Evolutionary conservation across 2,113 vertebrate species (phyloP), one percentile per base, ranked within the genome.

Genomic region (Bujurquina vittata): DNA sequence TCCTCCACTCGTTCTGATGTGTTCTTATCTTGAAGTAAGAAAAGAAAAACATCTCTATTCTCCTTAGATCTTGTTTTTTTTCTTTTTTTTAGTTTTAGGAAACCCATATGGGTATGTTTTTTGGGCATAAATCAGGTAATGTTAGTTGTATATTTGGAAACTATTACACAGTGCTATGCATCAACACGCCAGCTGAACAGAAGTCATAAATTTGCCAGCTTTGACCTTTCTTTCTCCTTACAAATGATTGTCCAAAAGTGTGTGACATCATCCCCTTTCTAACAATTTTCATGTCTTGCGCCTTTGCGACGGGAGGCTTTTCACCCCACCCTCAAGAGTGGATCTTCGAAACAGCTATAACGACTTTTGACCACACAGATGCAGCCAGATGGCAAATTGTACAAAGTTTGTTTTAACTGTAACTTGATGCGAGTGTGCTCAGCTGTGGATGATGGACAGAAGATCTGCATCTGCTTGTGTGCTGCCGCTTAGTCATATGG

Each of bases 41-140:
- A 52, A 83, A 77, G 54, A 72, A 75, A 76, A 88, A 67, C 72
- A 72, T 37, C 31, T 77, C 14, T 37, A 1, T 33, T 83, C 58
- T 80, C 33, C 73, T 52, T 10, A 8, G 23, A 33, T 7, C 9
- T 46, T 63, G 7, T 23, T 29, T 5, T 10, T 9, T 35, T 54
- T 18, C 14, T 55, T 6, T 17, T 40, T 52, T 73, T 33, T 62
- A 18, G 75, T 37, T 55, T 73, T 65, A 62, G 43, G 40, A 62
- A 77, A 62, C 29, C 17, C 14, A 14, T 31, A 9, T 5, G 40
- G 35, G 18, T 26, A 17, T 2, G n/a, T 29, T 73, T 73, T 23
- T 9, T 1, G 12, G 40, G 54, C 4, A 67, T 67, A 37, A 67
- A 80, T 74, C 73, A 37, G 31, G 5, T 40, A 46, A 17, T 60